Evolutionary conservation across 1,140 invertebrate genomes (phyloP), one percentile per base, ranked within the genome.

Genomic region (Nasonia longicornis): DNA sequence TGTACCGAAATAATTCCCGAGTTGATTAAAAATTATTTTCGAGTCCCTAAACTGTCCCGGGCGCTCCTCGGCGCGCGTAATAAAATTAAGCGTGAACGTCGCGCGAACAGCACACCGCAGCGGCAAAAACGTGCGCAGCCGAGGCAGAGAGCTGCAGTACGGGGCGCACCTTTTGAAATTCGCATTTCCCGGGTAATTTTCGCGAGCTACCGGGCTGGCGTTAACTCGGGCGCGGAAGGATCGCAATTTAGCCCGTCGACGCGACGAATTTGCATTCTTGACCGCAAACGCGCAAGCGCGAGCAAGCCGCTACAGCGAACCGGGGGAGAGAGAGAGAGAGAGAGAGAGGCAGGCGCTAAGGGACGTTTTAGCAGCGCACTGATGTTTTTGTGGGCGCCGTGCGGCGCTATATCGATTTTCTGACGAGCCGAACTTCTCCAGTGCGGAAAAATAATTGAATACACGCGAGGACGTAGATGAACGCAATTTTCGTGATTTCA

Each of bases 201-300:
- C 26, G 26, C 66, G 26, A 29, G 31, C 10, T 20, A 38, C 70
- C 35, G 35, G 6, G 70, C 11, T 11, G 31, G 70, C n/a, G 70
- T 42, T 72, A 72, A 72, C 70, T 72, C 70, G 38, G 20, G 38
- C 70, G 38, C 70, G 26, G 72, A 74, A 74, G 74, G 74, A 31
- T 76, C 58, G 74, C 74, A 74, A 74, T 74, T 74, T 58, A 58
- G 72, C 22, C 12, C 52, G 29, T 64, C 10, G 38, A 31, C 52
- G 52, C 69, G 38, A 31, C 83, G 84, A 87, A 87, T 88, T 87
- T 88, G 86, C 86, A 88, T 88, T 87, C 86, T 86, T 86, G 86
- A 87, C 87, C 85, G 84, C 85, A 84, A 86, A 86, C 84, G 85
- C 85, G 79, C 82, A 76, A 14, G 71, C 29, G 69, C 69, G 14